Evolutionary conservation across 2,113 vertebrate genomes (phyloP).

Genomic region (Oreamnos americanus): DNA sequence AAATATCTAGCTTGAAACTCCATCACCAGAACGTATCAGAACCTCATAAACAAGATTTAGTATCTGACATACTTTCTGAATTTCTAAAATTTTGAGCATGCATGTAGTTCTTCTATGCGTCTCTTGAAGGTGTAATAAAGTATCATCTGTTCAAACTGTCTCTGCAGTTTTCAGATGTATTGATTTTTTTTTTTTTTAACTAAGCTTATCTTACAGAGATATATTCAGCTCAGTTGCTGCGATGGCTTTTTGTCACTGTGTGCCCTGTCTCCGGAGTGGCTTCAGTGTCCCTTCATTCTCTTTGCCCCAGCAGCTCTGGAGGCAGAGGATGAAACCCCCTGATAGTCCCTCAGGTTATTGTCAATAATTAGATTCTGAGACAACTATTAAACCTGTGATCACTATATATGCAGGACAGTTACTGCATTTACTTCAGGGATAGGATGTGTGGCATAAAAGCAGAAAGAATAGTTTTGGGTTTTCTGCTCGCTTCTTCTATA

Average conservation of each 20-base stretch:
- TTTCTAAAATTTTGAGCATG: neutral
- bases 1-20: neutral
- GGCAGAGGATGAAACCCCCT: neutral
- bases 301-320: neutral
- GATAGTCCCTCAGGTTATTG: neutral
- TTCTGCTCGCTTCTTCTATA: slow-evolving; percentile 3
- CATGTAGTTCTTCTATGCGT: neutral
- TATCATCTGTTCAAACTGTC: neutral
- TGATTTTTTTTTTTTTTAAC: neutral
- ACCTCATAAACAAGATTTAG: neutral
- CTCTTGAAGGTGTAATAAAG: neutral
- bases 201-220: neutral
- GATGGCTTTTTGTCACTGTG: neutral
- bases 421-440: neutral
- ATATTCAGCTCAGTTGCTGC: neutral
- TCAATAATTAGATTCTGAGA: neutral
- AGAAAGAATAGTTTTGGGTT: neutral
- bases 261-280: neutral
- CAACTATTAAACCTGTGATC: neutral
- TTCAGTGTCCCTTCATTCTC: neutral
- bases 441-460: neutral
- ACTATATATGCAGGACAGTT: neutral
- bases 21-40: neutral
- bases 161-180: neutral
- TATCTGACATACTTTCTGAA: neutral